These are phyloP conservation scores for Sylvilagus floridanus DNA, from an alignment of 2,797 vertebrate species.

Conservation along the genomic window DNA sequence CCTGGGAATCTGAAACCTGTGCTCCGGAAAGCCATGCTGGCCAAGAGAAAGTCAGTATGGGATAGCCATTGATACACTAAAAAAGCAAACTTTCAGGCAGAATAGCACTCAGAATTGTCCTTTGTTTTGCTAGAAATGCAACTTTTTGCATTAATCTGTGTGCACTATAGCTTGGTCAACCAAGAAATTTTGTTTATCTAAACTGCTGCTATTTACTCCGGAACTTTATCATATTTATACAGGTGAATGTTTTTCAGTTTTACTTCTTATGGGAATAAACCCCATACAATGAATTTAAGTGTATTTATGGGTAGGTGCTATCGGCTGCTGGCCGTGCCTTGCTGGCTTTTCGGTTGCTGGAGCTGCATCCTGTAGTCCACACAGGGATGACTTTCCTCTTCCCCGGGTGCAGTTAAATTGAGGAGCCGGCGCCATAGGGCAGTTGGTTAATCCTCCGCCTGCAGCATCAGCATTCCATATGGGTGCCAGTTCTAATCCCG, in stretches of 20 bases:
- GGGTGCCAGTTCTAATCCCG: too few relatives aligned
- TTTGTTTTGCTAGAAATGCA: constrained; percentile 2
- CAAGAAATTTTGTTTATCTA: background rate
- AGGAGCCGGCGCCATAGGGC: too few relatives aligned
- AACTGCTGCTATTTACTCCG: constrained; percentile 52
- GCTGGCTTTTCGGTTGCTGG: background rate
- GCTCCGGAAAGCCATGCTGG: background rate
- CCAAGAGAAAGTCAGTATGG: background rate
- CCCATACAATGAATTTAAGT: constrained; percentile 64
- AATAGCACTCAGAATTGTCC: background rate
- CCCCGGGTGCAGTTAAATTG: background rate
- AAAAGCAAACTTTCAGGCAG: background rate
- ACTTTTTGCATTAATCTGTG: background rate
- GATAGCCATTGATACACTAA: background rate
- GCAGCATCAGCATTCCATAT: too few relatives aligned
- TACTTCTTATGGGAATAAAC: constrained; percentile 23
- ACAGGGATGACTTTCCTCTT: background rate
- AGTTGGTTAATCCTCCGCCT: too few relatives aligned
- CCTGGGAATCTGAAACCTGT: background rate
- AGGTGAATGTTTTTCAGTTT: constrained; percentile 61
- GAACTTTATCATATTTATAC: constrained; percentile 41
- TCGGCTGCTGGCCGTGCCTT: background rate
- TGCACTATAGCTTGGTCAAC: background rate
- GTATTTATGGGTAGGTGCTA: background rate
- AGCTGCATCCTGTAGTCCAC: background rate